phyloP scores from a whole-genome alignment of 2,113 vertebrate genomes.

The Leptobrachium leishanense region DNA sequence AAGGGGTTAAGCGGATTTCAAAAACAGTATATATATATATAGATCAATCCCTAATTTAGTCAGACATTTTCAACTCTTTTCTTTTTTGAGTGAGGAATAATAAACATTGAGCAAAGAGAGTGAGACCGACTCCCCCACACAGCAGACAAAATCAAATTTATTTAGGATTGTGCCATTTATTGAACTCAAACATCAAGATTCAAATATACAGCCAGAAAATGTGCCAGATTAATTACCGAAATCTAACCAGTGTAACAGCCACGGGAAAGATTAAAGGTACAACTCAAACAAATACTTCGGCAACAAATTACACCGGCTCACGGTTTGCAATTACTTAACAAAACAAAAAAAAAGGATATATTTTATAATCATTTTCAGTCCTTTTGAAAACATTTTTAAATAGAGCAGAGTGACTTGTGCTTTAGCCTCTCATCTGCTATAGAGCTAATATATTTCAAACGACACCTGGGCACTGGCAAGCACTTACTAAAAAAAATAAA shows the following conservation, averaged over 20 bases:
- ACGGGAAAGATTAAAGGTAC: constrained; percentile 49
- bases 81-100: not conserved
- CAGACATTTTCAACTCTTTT: too few relatives aligned
- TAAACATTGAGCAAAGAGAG: not conserved
- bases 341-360: constrained; percentile 47
- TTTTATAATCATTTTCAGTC: not conserved
- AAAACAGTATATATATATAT: too few relatives aligned
- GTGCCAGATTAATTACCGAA: constrained; percentile 56
- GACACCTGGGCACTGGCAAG: not conserved
- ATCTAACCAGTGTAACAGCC: constrained; percentile 68
- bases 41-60: too few relatives aligned
- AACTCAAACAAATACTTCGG: constrained; percentile 59
- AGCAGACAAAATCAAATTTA: constrained; percentile 48
- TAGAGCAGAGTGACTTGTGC: constrained; percentile 37
- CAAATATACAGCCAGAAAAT: constrained; percentile 67
- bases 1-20: too few relatives aligned
- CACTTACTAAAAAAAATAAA: too few relatives aligned
- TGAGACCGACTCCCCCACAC: not conserved
- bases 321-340: constrained; percentile 55
- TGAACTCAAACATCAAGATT: constrained; percentile 81
- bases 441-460: constrained; percentile 2
- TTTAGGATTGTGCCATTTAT: constrained; percentile 70
- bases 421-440: constrained; percentile 34
- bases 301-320: constrained; percentile 63
- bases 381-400: constrained; percentile 21